Percentiles rank a stretch among this genome's conserved stretches.
These are phyloP conservation scores for Stenurella melanura DNA, from an alignment of 2,888 invertebrate species.

Conservation along the genomic window DNA sequence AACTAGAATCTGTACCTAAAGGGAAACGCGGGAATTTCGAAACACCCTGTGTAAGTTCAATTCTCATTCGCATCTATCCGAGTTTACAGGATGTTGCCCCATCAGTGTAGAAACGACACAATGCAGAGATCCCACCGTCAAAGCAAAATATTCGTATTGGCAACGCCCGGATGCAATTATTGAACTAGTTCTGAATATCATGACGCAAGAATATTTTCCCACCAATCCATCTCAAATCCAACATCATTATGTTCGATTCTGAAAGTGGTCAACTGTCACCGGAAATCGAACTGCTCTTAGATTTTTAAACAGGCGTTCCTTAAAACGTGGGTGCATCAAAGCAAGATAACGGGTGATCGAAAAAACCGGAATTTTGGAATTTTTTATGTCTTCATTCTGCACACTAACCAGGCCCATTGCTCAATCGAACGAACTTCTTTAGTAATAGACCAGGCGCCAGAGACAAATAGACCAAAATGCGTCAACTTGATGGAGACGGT, in stretches of 20 bases:
- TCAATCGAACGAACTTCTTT: neutral
- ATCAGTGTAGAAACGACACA: neutral
- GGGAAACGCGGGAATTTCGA: too few relatives aligned
- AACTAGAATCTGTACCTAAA: too few relatives aligned
- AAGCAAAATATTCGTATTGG: neutral
- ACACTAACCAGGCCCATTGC: neutral
- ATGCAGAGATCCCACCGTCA: neutral
- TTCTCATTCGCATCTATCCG: too few relatives aligned
- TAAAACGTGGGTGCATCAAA: conserved; percentile 51
- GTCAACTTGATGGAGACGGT: too few relatives aligned
- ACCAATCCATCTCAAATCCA: neutral
- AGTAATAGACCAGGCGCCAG: too few relatives aligned
- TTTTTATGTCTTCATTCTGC: neutral
- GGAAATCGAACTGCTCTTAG: conserved; percentile 61
- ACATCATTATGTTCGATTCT: conserved; percentile 33
- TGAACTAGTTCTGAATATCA: neutral
- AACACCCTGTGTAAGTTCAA: too few relatives aligned
- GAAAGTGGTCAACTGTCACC: conserved; percentile 59
- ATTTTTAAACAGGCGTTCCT: conserved; percentile 58
- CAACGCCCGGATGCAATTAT: neutral
- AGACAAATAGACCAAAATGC: too few relatives aligned
- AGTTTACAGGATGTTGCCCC: neutral
- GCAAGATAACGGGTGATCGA: conserved; percentile 25
- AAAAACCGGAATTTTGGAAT: conserved; percentile 24
- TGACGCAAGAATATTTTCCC: neutral